These are phyloP conservation scores for Macrocentrus cingulum DNA, from an alignment of 1,140 invertebrate genomes.

Conservation along the genomic window DNA sequence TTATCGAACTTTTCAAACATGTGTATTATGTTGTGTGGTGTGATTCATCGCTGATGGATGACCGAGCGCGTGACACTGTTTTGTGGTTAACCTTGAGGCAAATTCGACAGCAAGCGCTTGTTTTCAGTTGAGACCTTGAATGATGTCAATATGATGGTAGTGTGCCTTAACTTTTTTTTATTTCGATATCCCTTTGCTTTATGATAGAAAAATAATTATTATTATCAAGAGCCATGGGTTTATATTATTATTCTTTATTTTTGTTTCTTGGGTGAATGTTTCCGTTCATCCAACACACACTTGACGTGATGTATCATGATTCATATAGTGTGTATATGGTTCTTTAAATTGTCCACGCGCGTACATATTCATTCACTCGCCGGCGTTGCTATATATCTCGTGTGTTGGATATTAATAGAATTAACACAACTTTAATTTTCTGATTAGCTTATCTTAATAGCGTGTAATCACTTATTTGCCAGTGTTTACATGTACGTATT, in stretches of 20 bases:
- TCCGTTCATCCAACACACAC: no score
- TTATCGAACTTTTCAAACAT: neutral
- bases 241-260: no score
- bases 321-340: neutral
- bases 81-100: conserved; percentile 16
- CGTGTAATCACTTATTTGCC: conserved; percentile 2
- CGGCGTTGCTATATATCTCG: neutral
- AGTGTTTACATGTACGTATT: neutral
- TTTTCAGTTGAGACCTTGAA: conserved; percentile 1
- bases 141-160: conserved; percentile 2
- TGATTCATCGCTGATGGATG: conserved; percentile 10
- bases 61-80: conserved; percentile 13
- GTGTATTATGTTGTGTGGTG: neutral
- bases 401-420: conserved; percentile 2
- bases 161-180: neutral
- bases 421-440: conserved; percentile 12
- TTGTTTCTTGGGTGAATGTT: no score
- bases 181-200: neutral
- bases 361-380: neutral
- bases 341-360: neutral
- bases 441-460: conserved; percentile 19
- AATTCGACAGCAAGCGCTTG: conserved; percentile 1
- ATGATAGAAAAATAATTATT: no score
- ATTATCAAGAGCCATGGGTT: no score
- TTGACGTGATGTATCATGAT: no score